Percentiles rank a stretch among this genome's conserved stretches.
These are phyloP conservation scores for Aurelia sp. DNA, from an alignment of 30 jellyfish, hydroid and myxozoan genomes.

Conservation along the genomic window DNA sequence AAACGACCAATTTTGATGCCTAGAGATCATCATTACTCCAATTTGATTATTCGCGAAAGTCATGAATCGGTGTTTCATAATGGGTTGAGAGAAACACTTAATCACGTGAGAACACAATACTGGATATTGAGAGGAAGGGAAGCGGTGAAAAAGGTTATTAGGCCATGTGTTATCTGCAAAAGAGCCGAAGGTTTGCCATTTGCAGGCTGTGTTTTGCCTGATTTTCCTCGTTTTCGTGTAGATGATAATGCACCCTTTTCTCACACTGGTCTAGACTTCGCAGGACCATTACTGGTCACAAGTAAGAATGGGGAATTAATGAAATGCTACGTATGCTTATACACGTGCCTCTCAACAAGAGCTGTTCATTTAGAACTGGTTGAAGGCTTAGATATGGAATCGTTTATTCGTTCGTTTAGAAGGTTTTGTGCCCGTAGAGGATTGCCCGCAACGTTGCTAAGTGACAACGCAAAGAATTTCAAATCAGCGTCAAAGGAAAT, in stretches of 20 bases:
- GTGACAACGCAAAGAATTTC: too few species aligned
- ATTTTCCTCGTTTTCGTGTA: conserved; percentile 14
- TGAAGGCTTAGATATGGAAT: too few species aligned
- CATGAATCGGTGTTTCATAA: conserved; percentile 9
- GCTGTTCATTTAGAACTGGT: neutral
- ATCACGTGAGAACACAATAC: too few species aligned
- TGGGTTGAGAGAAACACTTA: conserved; percentile 30
- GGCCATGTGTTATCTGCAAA: conserved; percentile 30
- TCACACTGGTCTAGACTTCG: conserved; percentile 5
- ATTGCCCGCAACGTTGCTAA: too few species aligned
- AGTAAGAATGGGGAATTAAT: neutral
- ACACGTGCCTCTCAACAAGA: neutral
- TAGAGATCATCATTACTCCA: neutral
- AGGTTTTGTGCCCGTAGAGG: too few species aligned
- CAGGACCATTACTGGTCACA: neutral
- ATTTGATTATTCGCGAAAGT: conserved; percentile 4
- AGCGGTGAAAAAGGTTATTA: conserved; percentile 7
- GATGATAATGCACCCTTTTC: conserved; percentile 3
- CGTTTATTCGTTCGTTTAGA: too few species aligned
- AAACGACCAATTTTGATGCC: conserved; percentile 21
- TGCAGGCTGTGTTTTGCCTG: neutral
- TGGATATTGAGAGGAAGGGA: conserved; percentile 41
- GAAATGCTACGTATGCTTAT: neutral
- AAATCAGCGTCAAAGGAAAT: neutral
- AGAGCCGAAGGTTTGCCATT: neutral